Evolutionary conservation across 35 echinoderm and acorn worm species (phyloP), one percentile per base, ranked within the genome.

Genomic region (Apostichopus californicus): DNA sequence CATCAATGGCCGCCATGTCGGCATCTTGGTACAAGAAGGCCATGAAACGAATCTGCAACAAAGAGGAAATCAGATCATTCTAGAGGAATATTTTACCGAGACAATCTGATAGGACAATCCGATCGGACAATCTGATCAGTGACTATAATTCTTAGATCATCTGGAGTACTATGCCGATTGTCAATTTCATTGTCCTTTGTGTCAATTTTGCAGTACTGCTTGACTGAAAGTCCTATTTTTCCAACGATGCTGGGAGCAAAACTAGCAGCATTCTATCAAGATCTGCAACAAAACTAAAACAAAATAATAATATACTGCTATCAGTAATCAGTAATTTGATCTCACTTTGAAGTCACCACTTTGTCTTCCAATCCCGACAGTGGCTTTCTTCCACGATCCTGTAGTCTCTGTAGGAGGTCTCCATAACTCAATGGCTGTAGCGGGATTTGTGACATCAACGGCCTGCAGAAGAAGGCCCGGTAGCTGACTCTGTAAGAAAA

Each of bases 1-100:
- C 96, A 81, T 98, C 96, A 34, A 98, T 77, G 26, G 94, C 94
- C 13, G 94, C 83, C 0, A 91, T 55, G 63, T 97, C 96, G 14
- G 17, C 59, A n/a, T 81, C 77, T n/a, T 91, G 73, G 2, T 58
- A n/a, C 5, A 91, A 68, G 34, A 92, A 28, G 18, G 88, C 96
- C 28, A 70, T 83, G 92, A 98, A 95, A 83, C 80, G 80, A 18
- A 83, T 83, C 80, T 83, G 80, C 7, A 22, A 72, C 12, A 12
- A 72, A 72, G 5, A 72, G 68, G 5, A 72, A 20, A 14, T 14
- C n/a, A 14, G 68, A 20, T 72, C 68, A 72, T 72, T 20, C 12
- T 12, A 72, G 12, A 14, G 68, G n/a, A 23, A 78, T 46, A 46
- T 46, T 46, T 46, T 46, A 46, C 34, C 0, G 14, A 7, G 5